phyloP scores from a whole-genome alignment of 2,888 invertebrate genomes.

The Lysandra bellargus region DNA sequence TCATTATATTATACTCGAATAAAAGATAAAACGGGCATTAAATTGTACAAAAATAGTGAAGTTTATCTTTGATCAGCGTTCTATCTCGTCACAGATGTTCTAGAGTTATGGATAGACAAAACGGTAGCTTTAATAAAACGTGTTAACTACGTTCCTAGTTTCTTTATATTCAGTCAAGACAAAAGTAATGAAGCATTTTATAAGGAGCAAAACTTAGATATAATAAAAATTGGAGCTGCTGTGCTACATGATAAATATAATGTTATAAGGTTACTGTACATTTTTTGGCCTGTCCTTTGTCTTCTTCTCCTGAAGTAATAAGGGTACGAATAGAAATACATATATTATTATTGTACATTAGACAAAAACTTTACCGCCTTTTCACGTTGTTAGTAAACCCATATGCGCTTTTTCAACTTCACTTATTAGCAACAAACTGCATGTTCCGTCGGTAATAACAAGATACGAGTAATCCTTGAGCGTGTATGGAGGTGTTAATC shows the following conservation, averaged over 20 bases:
- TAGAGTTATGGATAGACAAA: constrained; percentile 39
- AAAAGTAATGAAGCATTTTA: neutral
- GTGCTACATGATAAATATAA: too few relatives aligned
- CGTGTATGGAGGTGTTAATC: constrained; percentile 72
- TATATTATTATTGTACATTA: too few relatives aligned
- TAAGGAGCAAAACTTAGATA: neutral
- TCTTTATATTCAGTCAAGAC: neutral
- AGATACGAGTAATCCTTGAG: constrained; percentile 72
- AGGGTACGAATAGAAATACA: too few relatives aligned
- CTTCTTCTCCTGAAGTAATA: too few relatives aligned
- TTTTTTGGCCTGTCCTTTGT: too few relatives aligned
- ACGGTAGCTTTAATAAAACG: constrained; percentile 13
- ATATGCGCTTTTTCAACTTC: constrained; percentile 3
- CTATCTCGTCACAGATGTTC: constrained; percentile 37
- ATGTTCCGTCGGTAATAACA: constrained; percentile 53
- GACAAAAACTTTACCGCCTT: neutral
- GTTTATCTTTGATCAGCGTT: constrained; percentile 25
- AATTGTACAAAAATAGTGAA: constrained; percentile 24
- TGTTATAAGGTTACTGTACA: too few relatives aligned
- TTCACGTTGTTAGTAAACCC: neutral
- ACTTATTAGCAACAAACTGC: neutral
- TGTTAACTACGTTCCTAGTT: neutral
- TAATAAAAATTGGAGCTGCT: too few relatives aligned
- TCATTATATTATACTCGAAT: constrained; percentile 1
- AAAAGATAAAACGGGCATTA: neutral